Percentiles rank a stretch among this genome's conserved stretches.
phyloP scores from a whole-genome alignment of 2,888 invertebrate genomes.

The Embidobia sp. region DNA sequence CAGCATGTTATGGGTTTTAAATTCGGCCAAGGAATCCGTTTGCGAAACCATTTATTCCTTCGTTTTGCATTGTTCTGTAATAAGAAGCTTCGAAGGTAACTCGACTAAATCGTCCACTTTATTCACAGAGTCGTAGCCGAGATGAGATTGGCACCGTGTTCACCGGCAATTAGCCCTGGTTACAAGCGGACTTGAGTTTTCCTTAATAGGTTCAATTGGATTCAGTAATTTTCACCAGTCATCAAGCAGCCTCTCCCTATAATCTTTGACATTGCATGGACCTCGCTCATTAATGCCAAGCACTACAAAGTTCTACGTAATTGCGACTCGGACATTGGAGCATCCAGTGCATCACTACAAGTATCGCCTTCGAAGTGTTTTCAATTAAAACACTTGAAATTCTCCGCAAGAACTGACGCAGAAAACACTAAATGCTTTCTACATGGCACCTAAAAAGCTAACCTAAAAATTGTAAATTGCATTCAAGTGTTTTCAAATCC shows the following conservation, averaged over 20 bases:
- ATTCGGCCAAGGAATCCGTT: not conserved
- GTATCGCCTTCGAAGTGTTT: no score
- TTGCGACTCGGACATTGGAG: constrained; percentile 36
- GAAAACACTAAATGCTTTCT: no score
- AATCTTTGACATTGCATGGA: constrained; percentile 28
- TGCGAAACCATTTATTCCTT: not conserved
- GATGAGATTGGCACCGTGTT: not conserved
- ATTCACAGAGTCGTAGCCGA: not conserved
- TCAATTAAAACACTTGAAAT: no score
- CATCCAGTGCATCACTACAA: constrained; percentile 2
- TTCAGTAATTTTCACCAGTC: constrained; percentile 35
- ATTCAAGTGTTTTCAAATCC: no score
- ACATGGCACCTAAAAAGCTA: no score
- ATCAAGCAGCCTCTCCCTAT: constrained; percentile 17
- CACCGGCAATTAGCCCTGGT: constrained; percentile 23
- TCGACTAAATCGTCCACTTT: not conserved
- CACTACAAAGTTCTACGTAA: constrained; percentile 21
- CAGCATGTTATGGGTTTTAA: no score
- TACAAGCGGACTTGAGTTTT: constrained; percentile 2
- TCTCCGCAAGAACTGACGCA: no score
- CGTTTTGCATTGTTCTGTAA: not conserved
- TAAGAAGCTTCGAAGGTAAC: not conserved
- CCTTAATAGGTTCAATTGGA: constrained; percentile 19
- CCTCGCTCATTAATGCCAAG: constrained; percentile 37
- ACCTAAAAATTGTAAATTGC: no score